Conservation (phyloP, 2,113 vertebrate genomes). For the Lipotes vexillifer region DNA sequence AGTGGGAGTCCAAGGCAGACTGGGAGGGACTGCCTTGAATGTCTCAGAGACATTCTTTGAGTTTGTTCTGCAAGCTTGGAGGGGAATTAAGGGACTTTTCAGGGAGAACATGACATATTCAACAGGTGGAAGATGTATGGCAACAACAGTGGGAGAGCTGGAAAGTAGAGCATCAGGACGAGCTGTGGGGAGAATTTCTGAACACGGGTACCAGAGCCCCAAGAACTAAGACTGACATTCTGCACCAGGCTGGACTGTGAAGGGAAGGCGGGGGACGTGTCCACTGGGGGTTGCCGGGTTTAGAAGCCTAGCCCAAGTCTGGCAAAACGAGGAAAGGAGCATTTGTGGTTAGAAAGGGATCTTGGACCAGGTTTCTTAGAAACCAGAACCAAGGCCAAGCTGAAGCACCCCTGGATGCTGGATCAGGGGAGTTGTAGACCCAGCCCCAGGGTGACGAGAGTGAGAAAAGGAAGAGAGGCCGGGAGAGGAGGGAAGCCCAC, state of each 20-base stretch:
- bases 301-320: too few relatives aligned
- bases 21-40: too few relatives aligned
- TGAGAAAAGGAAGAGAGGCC: background rate
- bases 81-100: background rate
- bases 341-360: too few relatives aligned
- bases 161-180: rapidly evolving
- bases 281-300: background rate
- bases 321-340: background rate
- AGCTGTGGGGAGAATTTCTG: background rate
- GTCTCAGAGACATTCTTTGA: background rate
- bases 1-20: too few relatives aligned
- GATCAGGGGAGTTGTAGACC: background rate
- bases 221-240: background rate
- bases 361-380: background rate
- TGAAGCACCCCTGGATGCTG: background rate
- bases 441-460: too few relatives aligned
- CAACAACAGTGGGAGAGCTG: too few relatives aligned
- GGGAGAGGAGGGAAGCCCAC: too few relatives aligned
- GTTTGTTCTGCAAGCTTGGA: background rate
- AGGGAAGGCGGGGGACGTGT: rapidly evolving
- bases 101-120: background rate
- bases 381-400: background rate
- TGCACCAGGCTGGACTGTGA: background rate
- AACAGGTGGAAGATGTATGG: background rate
- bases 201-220: too few relatives aligned